Base-by-base conservation (phyloP, 2,797 vertebrate species). In the Melanotaenia pygmaea region DNA sequence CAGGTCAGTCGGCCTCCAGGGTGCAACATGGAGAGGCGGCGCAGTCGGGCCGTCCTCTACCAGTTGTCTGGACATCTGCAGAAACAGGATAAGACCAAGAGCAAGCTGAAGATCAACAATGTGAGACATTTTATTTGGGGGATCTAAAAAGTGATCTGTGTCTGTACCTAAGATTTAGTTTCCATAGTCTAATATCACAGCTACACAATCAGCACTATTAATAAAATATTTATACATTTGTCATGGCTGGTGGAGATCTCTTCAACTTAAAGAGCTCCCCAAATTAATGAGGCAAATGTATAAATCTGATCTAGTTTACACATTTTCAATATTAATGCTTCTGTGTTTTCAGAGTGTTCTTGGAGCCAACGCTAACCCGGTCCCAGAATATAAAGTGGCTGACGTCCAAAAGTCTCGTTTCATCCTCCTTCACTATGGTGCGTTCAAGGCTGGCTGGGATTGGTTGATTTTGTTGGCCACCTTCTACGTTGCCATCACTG, bases 61-160 rank as follows among this genome's bases (percentile, higher is more conserved):
- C 95, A 96, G 79, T 93, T 96, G 54, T 96, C 95, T 0, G 95
- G 95, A 78, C 95, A 96, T 75, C 92, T 96, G 10, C 95, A 96
- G 89, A 96, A 94, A 77, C 95, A 95, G 79, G 95, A 95, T 90
- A 96, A 96, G 70, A 82, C 63, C 83, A 93, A 93, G 86, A 93
- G 91, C 93, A 95, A 96, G 80, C 94, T 96, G 58, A 96, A 96
- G 89, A 92, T 96, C 85, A 95, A 95, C 86, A 95, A 94, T 50
- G 95, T 95, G 81, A 92, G 94, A 60, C 45, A 10, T 1, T 14
- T 32, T 5, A 45, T 45, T 43, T 38, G 22, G 50, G 47, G 45
- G 20, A 24, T 11, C 6, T 22, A 51, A 51, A 51, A 22, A 22
- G 22, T 4, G 45, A 47, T 10, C 47, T 50, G 1, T n/a, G 20